Evolutionary conservation across 2,888 invertebrate genomes (phyloP).

Genomic region (Byasa hedistus): DNA sequence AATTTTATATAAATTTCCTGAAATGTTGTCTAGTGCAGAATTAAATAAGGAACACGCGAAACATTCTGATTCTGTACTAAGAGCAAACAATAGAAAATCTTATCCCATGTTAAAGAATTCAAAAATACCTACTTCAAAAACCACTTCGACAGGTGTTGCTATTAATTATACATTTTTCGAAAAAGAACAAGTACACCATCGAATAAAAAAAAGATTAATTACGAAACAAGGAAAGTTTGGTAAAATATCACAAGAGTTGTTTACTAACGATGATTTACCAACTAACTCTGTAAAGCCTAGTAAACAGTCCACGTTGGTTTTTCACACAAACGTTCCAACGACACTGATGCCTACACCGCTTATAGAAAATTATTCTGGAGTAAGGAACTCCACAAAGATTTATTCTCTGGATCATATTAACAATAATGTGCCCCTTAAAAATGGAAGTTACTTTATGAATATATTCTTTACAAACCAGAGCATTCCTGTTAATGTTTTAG

Average conservation of each 20-base stretch:
- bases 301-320: background rate
- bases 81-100: background rate
- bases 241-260: background rate
- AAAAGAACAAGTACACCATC: background rate
- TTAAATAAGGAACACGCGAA: background rate
- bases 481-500: background rate
- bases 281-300: background rate
- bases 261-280: background rate
- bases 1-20: too few relatives aligned
- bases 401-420: background rate
- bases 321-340: background rate
- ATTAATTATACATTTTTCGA: background rate
- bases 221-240: background rate
- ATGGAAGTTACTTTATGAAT: background rate
- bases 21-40: too few relatives aligned
- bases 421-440: background rate
- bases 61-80: background rate
- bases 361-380: background rate
- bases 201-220: background rate
- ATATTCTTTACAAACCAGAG: background rate
- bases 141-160: background rate
- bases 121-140: background rate
- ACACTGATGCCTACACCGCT: background rate
- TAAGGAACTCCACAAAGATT: background rate
- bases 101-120: background rate